These are phyloP conservation scores for Eilema griseolum DNA, from an alignment of 2,888 invertebrate genomes.

Conservation along the genomic window DNA sequence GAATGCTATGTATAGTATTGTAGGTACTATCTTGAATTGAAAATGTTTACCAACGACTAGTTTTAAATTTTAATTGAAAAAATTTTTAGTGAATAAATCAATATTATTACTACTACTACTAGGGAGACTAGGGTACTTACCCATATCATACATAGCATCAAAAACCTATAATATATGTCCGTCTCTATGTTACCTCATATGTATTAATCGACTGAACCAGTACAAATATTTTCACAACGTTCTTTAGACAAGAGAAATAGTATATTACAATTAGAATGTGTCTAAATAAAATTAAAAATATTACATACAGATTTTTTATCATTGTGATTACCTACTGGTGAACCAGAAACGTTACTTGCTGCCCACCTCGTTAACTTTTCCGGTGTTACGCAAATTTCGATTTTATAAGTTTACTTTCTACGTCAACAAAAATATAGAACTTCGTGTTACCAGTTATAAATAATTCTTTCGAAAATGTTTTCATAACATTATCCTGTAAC, in stretches of 20 bases:
- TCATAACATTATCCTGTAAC: slow-evolving; percentile 57
- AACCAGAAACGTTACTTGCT: background rate
- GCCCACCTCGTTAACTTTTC: background rate
- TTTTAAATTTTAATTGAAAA: background rate
- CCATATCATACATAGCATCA: too few species aligned
- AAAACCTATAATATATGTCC: too few species aligned
- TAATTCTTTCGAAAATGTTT: slow-evolving; percentile 53
- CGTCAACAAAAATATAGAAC: slow-evolving; percentile 19
- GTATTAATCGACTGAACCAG: too few species aligned
- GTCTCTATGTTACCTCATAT: too few species aligned
- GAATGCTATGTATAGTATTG: slow-evolving; percentile 37
- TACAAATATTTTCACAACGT: too few species aligned
- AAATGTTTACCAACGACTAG: background rate
- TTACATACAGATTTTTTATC: too few species aligned
- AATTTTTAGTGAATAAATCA: background rate
- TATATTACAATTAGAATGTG: too few species aligned
- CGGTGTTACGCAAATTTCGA: background rate
- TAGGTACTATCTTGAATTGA: slow-evolving; percentile 29
- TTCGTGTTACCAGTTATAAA: slow-evolving; percentile 42
- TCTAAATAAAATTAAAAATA: too few species aligned
- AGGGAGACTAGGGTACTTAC: too few species aligned
- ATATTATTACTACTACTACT: too few species aligned
- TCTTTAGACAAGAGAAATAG: too few species aligned
- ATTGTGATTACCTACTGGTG: too few species aligned
- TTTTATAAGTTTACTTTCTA: background rate